Conservation (phyloP, 2,113 vertebrate species). For the Callithrix jacchus region DNA sequence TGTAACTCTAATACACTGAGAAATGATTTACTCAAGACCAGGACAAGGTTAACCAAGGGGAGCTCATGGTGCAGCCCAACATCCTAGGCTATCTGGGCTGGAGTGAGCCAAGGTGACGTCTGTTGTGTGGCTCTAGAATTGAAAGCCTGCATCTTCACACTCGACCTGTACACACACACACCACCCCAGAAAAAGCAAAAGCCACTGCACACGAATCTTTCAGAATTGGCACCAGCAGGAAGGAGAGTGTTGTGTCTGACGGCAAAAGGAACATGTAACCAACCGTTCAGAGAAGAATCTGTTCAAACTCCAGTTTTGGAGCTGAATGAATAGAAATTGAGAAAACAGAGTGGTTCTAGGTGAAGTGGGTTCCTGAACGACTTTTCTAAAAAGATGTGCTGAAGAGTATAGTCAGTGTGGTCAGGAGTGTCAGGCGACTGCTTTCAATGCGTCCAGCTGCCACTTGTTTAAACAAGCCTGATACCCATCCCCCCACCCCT, state of each 20-base stretch:
- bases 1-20: not conserved
- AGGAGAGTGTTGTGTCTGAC: not conserved
- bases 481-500: not conserved
- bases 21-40: not conserved
- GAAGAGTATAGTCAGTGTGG: not conserved
- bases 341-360: not conserved
- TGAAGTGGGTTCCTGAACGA: not conserved
- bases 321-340: not conserved
- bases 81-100: not conserved
- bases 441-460: not conserved
- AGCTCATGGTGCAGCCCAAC: not conserved
- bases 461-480: slow-evolving; percentile 54
- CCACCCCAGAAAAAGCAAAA: not conserved
- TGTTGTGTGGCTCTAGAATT: not conserved
- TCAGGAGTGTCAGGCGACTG: not conserved
- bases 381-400: not conserved
- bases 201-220: not conserved
- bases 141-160: not conserved
- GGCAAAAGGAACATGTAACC: not conserved
- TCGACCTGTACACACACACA: not conserved
- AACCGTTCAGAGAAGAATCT: not conserved
- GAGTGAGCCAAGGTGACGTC: not conserved
- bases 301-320: not conserved
- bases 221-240: not conserved
- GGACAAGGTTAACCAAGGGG: not conserved